Base-by-base conservation (phyloP, 2,888 invertebrate species). In the Listrodromus nycthemerus region DNA sequence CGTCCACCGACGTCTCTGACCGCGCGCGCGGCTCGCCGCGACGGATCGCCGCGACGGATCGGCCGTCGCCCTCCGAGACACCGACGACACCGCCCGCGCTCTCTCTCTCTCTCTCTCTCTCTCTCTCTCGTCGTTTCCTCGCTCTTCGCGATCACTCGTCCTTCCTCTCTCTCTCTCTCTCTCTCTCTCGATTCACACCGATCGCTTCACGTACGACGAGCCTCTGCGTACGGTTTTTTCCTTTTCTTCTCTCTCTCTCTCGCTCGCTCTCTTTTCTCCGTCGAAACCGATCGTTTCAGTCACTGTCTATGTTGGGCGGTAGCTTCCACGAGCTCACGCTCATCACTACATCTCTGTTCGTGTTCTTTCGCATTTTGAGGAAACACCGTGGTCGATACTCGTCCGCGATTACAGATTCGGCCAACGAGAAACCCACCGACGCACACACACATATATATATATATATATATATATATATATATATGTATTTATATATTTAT, bases 1-100 rank as follows among this genome's bases (percentile, higher is more conserved):
- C 70, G 81, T 80, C 80, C 83, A n/a, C n/a, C n/a, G n/a, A n/a
- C 80, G 73, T 94, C 94, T 94, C 94, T 95, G 94, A 94, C 83
- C 82, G 55, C 84, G n/a, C n/a, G n/a, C n/a, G n/a, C n/a, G n/a
- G n/a, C n/a, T n/a, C n/a, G n/a, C n/a, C n/a, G n/a, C n/a, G n/a
- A 83, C 75, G 65, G 50, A 73, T 50, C 73, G 83, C 70, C 70
- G 58, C 82, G 83, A 86, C 85, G 45, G 83, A 76, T 93, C 93
- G 92, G 69, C 80, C 69, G 66, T 66, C 82, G 80, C 80, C 67
- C 69, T 76, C 77, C 86, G 79, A 85, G 80, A 69, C 78, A n/a
- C n/a, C n/a, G n/a, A n/a, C n/a, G n/a, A n/a, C n/a, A n/a, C n/a
- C n/a, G n/a, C n/a, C n/a, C n/a, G n/a, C n/a, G n/a, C n/a, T n/a